Conservation (phyloP, 1,140 invertebrate genomes). For the Aphelenchoides besseyi region DNA sequence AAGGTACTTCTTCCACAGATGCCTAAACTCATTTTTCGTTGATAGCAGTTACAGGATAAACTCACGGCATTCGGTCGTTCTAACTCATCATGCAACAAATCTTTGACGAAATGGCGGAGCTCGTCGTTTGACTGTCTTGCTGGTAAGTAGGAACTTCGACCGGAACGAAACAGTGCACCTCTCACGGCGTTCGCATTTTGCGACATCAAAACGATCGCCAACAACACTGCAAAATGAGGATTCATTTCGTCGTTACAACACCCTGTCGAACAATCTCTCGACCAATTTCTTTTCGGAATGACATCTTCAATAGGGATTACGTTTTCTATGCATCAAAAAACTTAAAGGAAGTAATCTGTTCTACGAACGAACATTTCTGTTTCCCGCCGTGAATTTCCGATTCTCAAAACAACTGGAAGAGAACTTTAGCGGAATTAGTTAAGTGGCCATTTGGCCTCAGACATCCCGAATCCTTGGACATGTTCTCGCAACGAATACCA, state of each 20-base stretch:
- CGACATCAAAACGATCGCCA: not conserved
- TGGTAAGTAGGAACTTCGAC: not conserved
- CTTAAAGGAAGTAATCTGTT: not conserved
- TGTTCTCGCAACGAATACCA: not conserved
- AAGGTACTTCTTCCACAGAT: not conserved
- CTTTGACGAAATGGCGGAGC: not conserved
- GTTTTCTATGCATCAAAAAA: not conserved
- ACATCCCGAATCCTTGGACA: not conserved
- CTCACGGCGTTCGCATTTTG: not conserved
- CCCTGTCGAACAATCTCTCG: not conserved
- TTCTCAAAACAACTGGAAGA: too few species aligned
- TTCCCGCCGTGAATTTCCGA: too few species aligned
- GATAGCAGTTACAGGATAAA: not conserved
- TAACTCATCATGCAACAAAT: not conserved
- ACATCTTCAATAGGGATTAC: not conserved
- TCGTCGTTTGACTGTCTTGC: not conserved
- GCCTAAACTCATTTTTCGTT: not conserved
- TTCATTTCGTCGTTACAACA: not conserved
- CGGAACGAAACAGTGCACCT: constrained; percentile 10
- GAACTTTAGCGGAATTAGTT: not conserved
- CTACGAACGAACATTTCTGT: too few species aligned
- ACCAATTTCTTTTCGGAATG: not conserved
- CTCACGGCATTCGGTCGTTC: not conserved
- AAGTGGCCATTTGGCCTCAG: not conserved
- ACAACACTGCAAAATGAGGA: not conserved